Conservation (phyloP, 2,113 vertebrate genomes). For the Chiloscyllium plagiosum region DNA sequence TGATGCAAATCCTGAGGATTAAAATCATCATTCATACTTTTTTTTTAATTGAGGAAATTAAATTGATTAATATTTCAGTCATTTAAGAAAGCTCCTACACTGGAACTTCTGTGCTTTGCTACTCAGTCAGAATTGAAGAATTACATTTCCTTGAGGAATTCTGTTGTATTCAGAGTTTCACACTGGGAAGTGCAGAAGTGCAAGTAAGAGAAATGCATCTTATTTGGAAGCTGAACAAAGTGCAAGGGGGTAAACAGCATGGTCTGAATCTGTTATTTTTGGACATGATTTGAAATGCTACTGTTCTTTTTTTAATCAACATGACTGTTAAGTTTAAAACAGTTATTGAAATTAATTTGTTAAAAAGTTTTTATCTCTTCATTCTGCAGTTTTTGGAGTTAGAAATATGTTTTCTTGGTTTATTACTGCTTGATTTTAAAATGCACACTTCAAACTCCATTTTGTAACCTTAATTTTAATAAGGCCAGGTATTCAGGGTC, state of each 20-base stretch:
- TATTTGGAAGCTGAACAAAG: background rate
- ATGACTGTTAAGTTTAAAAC: background rate
- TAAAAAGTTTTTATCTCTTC: background rate
- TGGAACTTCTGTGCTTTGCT: background rate
- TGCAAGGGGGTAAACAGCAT: background rate
- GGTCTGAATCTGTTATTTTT: background rate
- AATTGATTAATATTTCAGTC: background rate
- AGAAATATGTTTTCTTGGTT: background rate
- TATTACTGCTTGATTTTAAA: background rate
- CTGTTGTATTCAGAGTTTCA: background rate
- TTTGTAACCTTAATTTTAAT: background rate
- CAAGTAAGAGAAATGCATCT: background rate
- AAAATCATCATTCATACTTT: background rate
- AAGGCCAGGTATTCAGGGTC: background rate
- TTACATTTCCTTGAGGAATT: background rate
- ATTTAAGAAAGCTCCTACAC: background rate
- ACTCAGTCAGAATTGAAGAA: background rate
- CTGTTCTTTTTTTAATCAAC: background rate
- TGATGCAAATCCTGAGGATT: background rate
- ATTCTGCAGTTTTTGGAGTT: background rate
- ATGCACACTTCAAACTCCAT: background rate
- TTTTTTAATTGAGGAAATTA: background rate
- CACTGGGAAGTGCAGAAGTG: background rate
- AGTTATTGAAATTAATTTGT: background rate
- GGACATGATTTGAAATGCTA: background rate